Base-by-base conservation (phyloP, 2,888 invertebrate species). In the Rhodophaea formosa region DNA sequence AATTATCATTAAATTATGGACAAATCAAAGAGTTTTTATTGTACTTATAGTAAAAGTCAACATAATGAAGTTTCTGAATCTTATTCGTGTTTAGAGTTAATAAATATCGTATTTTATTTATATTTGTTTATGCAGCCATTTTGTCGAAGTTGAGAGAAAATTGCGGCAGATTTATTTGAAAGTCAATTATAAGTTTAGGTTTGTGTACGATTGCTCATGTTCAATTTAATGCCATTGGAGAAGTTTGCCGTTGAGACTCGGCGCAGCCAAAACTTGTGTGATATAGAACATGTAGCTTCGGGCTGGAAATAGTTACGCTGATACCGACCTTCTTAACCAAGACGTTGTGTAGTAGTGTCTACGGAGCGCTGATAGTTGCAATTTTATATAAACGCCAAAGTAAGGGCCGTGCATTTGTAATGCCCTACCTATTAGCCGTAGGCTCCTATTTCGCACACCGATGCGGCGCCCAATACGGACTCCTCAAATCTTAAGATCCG, bases 191-290 rank as follows among this genome's bases (percentile, higher is more conserved):
- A 32, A 32, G 32, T 8, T n/a, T 12, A 39, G 39, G 12, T 2
- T n/a, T 39, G 39, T 47, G 47, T 12, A 29, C 5, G 23, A 12
- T 47, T 47, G 23, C n/a, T 46, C 12, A 46, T 45, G 44, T 45
- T 17, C 23, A 17, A 23, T 46, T 23, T 1, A 10, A 46, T 17
- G 46, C 16, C 16, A 46, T 46, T 46, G 17, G 17, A 23, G 5
- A 53, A 42, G 1, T 15, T 53, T 43, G 53, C 23, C 46, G 12
- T 23, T 6, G 23, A 16, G 44, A 30, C 44, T 43, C 65, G 62
- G 12, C 5, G 8, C 8, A 6, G 15, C 30, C 30, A 79, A 77
- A 72, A 72, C 61, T 65, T 55, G 45, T 45, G 71, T 70, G 71
- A 70, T 70, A 69, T 8, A 30, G 44, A 44, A 23, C 30, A 45